A percentile compares a stretch with the other conserved stretches of the same genome.
phyloP scores from a whole-genome alignment of 2,888 invertebrate species.

The Pemphredon lugubris region DNA sequence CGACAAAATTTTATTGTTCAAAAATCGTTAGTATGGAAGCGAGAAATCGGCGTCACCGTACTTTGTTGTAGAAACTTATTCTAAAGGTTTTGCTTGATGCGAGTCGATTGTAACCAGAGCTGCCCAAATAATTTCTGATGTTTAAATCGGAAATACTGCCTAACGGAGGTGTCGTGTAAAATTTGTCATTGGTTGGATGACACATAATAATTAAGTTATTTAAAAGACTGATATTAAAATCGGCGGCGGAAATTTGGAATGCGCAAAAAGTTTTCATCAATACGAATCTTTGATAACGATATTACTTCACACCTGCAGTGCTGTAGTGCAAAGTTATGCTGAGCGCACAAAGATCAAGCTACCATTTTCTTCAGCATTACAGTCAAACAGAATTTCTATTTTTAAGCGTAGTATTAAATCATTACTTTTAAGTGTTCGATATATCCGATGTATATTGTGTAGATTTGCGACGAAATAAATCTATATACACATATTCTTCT shows the following conservation, averaged over 20 bases:
- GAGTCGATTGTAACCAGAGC: no score
- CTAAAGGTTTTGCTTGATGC: no score
- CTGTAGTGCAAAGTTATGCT: slow-evolving; percentile 8
- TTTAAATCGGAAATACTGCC: background rate
- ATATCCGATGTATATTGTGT: slow-evolving; percentile 6
- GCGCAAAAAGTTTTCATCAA: no score
- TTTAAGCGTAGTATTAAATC: background rate
- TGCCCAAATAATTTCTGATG: no score
- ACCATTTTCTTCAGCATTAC: background rate
- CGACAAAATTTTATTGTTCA: no score
- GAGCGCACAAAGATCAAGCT: background rate
- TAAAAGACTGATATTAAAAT: slow-evolving; percentile 18
- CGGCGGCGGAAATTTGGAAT: background rate
- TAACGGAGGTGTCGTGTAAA: no score
- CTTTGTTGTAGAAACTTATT: no score
- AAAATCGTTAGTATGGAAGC: no score
- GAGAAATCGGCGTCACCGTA: no score
- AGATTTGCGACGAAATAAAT: slow-evolving; percentile 4
- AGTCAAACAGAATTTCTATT: background rate
- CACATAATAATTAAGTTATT: no score
- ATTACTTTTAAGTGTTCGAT: background rate
- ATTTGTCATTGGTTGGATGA: no score
- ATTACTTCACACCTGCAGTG: slow-evolving; percentile 7
- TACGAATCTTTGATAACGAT: background rate
- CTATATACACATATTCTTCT: no score